Evolutionary conservation across 92 coral and sea anemone species (phyloP).

Genomic region (Montipora capitata): DNA sequence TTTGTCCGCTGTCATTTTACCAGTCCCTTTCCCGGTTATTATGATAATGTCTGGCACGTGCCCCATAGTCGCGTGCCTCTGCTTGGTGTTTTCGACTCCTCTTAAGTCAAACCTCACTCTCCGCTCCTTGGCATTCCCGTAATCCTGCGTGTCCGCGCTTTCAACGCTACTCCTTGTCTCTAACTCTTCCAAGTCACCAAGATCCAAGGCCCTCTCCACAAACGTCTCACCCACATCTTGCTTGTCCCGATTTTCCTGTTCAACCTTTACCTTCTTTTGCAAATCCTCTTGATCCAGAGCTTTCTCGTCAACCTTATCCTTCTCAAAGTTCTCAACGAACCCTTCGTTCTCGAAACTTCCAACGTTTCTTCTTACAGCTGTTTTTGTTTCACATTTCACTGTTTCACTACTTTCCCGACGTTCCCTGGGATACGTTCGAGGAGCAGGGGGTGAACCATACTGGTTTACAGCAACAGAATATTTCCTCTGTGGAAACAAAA

Average conservation of each 20-base stretch:
- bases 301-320: not conserved
- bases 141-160: too few relatives aligned
- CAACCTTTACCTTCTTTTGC: not conserved
- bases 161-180: too few relatives aligned
- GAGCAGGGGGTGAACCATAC: not conserved
- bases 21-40: slow-evolving; percentile 18
- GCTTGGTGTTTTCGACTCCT: slow-evolving; percentile 7
- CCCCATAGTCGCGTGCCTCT: not conserved
- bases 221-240: not conserved
- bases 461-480: slow-evolving; percentile 18
- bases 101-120: slow-evolving; percentile 47
- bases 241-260: not conserved
- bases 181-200: too few relatives aligned
- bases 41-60: slow-evolving; percentile 37
- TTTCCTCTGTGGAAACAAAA: slow-evolving; percentile 4
- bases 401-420: not conserved
- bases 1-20: not conserved
- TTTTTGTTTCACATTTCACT: not conserved
- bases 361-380: not conserved
- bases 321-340: not conserved
- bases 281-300: not conserved
- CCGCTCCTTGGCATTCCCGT: not conserved
- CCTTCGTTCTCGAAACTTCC: slow-evolving; percentile 32
- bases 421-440: not conserved
- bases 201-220: too few relatives aligned